Base-by-base conservation (phyloP, 2,797 vertebrate genomes). In the Cuculus canorus region DNA sequence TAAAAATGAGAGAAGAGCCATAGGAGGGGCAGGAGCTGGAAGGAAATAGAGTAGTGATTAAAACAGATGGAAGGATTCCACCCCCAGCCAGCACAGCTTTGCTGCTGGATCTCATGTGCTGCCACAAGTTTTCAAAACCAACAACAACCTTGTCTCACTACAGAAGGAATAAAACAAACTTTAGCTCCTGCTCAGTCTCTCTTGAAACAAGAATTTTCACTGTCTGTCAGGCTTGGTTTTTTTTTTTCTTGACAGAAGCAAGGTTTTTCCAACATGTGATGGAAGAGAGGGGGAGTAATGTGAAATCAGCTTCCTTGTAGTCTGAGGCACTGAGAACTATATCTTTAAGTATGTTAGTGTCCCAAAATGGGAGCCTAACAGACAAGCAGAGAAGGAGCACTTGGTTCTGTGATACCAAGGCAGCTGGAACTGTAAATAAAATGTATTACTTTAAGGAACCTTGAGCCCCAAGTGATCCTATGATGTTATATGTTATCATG, bases 71-170 rank as follows among this genome's bases (percentile, higher is more conserved):
- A 85, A 78, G 61, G 64, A 64, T 78, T 81, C 68, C 47, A 71
- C 32, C 45, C 75, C 28, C 64, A 85, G 60, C 60, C 0, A 0
- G 57, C 13, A 3, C 48, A 92, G 56, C 43, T 84, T 91, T 79
- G 93, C 90, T 95, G 60, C 78, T 85, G 93, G 78, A 54, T 89
- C 68, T 96, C 82, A 82, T 68, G 61, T 22, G 64, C 81, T 93
- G 90, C 75, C 91, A 71, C 71, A 61, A 78, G 56, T 87, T 92
- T 89, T 87, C 82, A 93, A 92, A 93, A 89, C 52, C 63, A 93
- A 63, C 50, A 77, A 47, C 61, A 53, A n/a, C 32, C 68, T 85
- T 82, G 78, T 87, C 64, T 95, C 27, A 8, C 64, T 68, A 37
- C 68, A 80, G 60, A 87, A 50, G 64, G 61, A 73, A 75, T 92